A percentile compares a stretch with the other conserved stretches of the same genome.
Evolutionary conservation across 2,797 vertebrate genomes (phyloP).

Genomic region (Onychomys arenicola): DNA sequence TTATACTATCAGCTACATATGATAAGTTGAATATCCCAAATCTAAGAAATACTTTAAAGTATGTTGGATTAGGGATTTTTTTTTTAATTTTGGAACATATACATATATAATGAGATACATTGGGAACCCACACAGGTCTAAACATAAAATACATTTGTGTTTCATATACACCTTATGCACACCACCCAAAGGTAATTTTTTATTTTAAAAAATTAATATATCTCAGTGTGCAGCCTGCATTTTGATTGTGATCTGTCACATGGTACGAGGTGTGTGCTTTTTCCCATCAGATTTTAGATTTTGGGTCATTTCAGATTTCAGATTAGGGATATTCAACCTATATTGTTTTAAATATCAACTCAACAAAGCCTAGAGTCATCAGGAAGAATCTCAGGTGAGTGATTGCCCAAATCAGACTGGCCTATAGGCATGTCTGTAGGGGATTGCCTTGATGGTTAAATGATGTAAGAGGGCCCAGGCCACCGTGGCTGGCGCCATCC

Average conservation of each 20-base stretch:
- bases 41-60: not conserved
- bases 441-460: not conserved
- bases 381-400: not conserved
- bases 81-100: not conserved
- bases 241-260: not conserved
- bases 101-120: not conserved
- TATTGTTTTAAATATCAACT: not conserved
- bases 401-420: not conserved
- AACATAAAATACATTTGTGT: not conserved
- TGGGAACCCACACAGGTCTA: not conserved
- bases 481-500: not conserved
- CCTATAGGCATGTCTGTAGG: not conserved
- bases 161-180: not conserved
- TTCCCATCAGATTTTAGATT: not conserved
- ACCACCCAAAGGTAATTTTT: not conserved
- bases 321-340: not conserved
- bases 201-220: not conserved
- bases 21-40: not conserved
- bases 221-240: not conserved
- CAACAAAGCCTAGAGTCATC: not conserved
- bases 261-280: not conserved
- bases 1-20: not conserved
- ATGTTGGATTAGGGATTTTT: not conserved
- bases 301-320: not conserved
- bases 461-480: not conserved